A percentile compares a stretch with the other conserved stretches of the same genome.
Evolutionary conservation across 2,797 vertebrate genomes (phyloP).

Genomic region (Brachyrhaphis roseni): DNA sequence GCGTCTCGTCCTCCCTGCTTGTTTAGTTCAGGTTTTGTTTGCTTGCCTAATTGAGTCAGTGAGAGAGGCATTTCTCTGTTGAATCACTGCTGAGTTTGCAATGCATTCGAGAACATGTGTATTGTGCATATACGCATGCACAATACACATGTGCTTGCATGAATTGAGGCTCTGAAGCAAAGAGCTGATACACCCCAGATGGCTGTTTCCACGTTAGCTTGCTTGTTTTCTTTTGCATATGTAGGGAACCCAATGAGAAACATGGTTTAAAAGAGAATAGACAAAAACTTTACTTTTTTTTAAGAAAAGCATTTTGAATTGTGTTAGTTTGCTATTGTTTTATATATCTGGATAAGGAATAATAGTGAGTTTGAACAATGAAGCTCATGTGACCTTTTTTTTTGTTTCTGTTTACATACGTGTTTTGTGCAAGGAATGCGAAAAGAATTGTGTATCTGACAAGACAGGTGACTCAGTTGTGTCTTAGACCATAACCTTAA

Average conservation of each 20-base stretch:
- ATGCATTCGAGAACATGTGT: constrained; percentile 17
- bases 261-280: background rate
- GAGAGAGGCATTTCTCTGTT: constrained; percentile 34
- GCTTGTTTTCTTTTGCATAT: constrained; percentile 27
- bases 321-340: constrained; percentile 12
- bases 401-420: constrained; percentile 19
- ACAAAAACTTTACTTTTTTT: background rate
- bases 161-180: constrained; percentile 13
- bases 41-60: constrained; percentile 51
- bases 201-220: constrained; percentile 27
- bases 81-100: constrained; percentile 60
- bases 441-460: constrained; percentile 60
- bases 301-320: constrained; percentile 11
- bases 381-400: constrained; percentile 5
- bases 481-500: constrained; percentile 66
- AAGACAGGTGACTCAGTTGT: constrained; percentile 75
- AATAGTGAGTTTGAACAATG: constrained; percentile 11
- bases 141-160: background rate
- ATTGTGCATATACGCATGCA: constrained; percentile 6
- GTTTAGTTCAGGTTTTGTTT: constrained; percentile 54
- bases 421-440: constrained; percentile 14
- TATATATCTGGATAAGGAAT: constrained; percentile 1
- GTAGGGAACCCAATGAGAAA: background rate
- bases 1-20: constrained; percentile 43
- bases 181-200: background rate